These are phyloP conservation scores for Patagioenas fasciata DNA, from an alignment of 2,113 vertebrate species.

Conservation along the genomic window DNA sequence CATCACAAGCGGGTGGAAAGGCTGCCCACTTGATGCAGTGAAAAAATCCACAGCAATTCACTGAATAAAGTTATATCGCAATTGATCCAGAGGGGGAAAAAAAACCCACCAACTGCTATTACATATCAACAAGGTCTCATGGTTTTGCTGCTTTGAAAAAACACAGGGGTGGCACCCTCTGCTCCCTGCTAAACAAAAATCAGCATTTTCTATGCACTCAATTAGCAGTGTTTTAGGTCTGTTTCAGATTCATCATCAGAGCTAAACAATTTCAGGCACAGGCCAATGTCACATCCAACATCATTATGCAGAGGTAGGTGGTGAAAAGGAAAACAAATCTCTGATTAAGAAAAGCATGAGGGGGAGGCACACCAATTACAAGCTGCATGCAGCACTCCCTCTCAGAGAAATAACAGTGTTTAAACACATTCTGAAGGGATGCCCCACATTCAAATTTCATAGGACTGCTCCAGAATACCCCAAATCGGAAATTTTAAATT, in stretches of 20 bases:
- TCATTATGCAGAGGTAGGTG: conserved; percentile 29
- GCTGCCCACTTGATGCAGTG: not conserved
- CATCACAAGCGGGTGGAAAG: not conserved
- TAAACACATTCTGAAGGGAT: not conserved
- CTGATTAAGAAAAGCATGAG: conserved; percentile 15
- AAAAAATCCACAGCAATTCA: not conserved
- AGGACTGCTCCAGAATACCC: not conserved
- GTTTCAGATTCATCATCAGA: conserved; percentile 37
- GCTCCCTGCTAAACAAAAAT: not conserved
- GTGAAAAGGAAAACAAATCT: conserved; percentile 46
- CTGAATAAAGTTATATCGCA: not conserved
- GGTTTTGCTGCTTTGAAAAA: not conserved
- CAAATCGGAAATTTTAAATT: not conserved
- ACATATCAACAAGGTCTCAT: not conserved
- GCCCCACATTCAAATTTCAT: not conserved
- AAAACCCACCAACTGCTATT: not conserved
- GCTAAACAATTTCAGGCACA: conserved; percentile 40
- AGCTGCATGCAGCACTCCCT: not conserved
- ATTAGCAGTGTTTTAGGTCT: conserved; percentile 25
- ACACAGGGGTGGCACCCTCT: not conserved
- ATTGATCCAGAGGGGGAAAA: not conserved
- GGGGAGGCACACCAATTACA: not conserved
- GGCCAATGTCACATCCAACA: conserved; percentile 23
- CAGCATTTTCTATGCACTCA: conserved; percentile 10
- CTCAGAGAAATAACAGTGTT: not conserved